Base-by-base conservation (phyloP, 2,113 vertebrate genomes). In the Megaceryle torquata region DNA sequence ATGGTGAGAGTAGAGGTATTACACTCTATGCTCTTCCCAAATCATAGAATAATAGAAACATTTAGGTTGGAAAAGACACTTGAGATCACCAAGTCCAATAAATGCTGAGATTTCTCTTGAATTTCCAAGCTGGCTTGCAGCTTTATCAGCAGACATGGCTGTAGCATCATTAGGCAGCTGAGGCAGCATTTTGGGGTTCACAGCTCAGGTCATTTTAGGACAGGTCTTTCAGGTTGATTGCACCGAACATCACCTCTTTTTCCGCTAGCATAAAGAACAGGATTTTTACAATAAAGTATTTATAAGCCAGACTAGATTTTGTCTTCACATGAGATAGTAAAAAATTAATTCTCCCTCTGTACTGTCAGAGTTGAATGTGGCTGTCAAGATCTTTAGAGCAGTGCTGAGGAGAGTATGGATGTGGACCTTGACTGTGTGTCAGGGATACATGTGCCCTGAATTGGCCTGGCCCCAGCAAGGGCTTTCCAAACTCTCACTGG, bases 371-470 rank as follows among this genome's bases (percentile, higher is more conserved):
- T 53, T 67, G 59, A 60, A 78, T 31, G 43, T 3, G 5, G 16
- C 22, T 95, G 69, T 89, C 14, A 64, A 51, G 29, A 64, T 44
- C 20, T 48, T 82, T 44, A 71, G 14, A 18, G 35, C 10, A 86
- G 39, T 68, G 12, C 33, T 63, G 33, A 82, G 31, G 41, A 61
- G 28, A 71, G 15, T 13, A 12, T 46, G 84, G 44, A 64, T 1
- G 2, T 0, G 1, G 35, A 7, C 2, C 31, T 13, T 0, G 0
- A 8, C 35, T 59, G 19, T 83, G 17, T 2, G 5, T 17, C 14
- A 64, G 6, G 51, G 13, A 50, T 1, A 19, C 1, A 13, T 20
- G 4, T 63, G 31, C 2, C 56, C 46, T 2, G 1, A 46, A 4
- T 29, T 84, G 46, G 20, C 18, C 51, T 61, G 6, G 15, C 1